A percentile compares a stretch with the other conserved stretches of the same genome.
phyloP scores from a whole-genome alignment of 2,797 vertebrate species.

The Enteromius mattozi region DNA sequence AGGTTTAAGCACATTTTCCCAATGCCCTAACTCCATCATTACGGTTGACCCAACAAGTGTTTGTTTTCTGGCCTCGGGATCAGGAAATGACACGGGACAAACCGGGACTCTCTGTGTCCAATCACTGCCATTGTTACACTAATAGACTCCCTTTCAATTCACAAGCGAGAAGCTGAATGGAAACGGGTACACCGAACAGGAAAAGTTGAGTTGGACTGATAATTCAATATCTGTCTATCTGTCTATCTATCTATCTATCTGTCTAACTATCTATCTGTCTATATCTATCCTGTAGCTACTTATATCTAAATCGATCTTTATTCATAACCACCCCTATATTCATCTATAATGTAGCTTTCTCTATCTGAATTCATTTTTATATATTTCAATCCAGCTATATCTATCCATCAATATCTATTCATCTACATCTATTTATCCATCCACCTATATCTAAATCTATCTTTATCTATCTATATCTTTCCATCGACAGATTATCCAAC shows the following conservation, averaged over 20 bases:
- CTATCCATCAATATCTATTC: background rate
- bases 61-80: background rate
- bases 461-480: background rate
- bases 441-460: background rate
- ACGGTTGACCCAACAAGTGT: conserved; percentile 20
- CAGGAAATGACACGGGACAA: background rate
- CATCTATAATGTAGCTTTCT: background rate
- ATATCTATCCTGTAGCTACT: background rate
- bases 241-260: background rate
- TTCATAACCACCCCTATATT: background rate
- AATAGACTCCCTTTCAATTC: conserved; percentile 1
- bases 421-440: background rate
- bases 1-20: conserved; percentile 28
- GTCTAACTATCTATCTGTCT: too few species aligned
- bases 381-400: background rate
- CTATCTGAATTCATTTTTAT: background rate
- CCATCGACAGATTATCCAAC: background rate
- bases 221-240: background rate
- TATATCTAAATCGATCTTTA: background rate
- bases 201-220: background rate
- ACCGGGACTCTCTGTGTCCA: background rate
- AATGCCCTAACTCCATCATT: conserved; percentile 3
- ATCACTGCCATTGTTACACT: background rate
- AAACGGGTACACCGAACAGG: background rate
- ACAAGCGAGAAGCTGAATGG: background rate